phyloP scores from a whole-genome alignment of 2,113 vertebrate genomes.

The Crotalus helleri region DNA sequence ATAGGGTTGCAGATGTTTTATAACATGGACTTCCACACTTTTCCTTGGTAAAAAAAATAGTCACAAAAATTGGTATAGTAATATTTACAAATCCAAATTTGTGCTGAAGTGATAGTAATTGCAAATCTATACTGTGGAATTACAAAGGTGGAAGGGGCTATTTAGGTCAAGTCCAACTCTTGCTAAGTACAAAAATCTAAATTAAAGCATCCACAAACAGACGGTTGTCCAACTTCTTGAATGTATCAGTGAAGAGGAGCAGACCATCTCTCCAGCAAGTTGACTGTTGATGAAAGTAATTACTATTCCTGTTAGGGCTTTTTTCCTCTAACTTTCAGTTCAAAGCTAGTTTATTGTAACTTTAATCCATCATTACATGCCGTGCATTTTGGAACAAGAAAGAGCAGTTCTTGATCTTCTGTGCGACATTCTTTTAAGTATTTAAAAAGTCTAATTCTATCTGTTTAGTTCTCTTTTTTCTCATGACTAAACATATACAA shows the following conservation, averaged over 20 bases:
- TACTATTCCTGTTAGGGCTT: not conserved
- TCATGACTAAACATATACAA: not conserved
- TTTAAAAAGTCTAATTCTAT: not conserved
- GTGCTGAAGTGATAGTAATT: not conserved
- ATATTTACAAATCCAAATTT: not conserved
- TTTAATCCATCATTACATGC: not conserved
- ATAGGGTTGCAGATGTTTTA: conserved; percentile 12
- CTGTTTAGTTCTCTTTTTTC: not conserved
- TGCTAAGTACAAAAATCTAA: not conserved
- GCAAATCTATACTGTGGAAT: not conserved
- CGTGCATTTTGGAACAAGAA: not conserved
- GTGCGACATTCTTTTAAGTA: not conserved
- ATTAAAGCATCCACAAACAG: not conserved
- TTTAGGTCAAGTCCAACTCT: not conserved
- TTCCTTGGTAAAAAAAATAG: not conserved
- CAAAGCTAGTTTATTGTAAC: not conserved
- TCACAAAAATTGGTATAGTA: not conserved
- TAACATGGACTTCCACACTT: not conserved
- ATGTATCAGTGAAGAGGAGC: not conserved
- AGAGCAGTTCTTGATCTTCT: not conserved
- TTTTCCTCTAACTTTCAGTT: not conserved
- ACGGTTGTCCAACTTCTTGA: not conserved
- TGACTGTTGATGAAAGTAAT: not conserved
- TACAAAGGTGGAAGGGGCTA: not conserved
- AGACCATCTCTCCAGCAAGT: not conserved